Base-by-base conservation (phyloP, 2,888 invertebrate genomes). In the Limnephilus marmoratus region DNA sequence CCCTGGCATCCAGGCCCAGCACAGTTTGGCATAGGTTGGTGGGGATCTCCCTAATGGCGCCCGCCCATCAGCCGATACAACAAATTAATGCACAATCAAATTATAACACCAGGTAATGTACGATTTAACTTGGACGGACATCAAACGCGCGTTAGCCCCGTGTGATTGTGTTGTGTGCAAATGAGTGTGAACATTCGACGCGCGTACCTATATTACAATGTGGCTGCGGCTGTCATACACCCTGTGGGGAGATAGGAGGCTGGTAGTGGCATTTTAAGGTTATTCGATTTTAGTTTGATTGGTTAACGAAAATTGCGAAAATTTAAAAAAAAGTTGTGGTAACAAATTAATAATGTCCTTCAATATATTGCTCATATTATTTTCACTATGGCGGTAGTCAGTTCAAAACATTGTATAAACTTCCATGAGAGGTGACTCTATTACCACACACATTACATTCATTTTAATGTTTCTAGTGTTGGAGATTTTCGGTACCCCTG, bases 71-170 rank as follows among this genome's bases (percentile, higher is more conserved):
- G 80, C 34, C 83, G 89, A 91, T 85, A 90, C 91, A 85, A 91
- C 90, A 89, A 91, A 91, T 91, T 89, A 91, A 91, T 90, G 85
- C 85, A 85, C 85, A 90, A 91, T 91, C 85, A 91, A 91, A 91
- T 91, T 91, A 91, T 91, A 90, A 85, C 85, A 90, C 85, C 82
- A 53, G 91, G 91, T 90, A 91, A 85, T 91, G 91, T 91, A 89
- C 90, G 85, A 91, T 91, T 91, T 85, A 90, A 91, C 90, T 90
- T 34, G 29, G 85, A 91, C 89, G 90, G 81, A 90, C 91, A 85
- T 85, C 89, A 85, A 87, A 87, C 86, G 49, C 49, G 87, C 87
- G 81, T 81, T 85, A 34, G 45, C 82, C 83, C 24, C 41, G 68
- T 68, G 91, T 29, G 91, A 41, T 85, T 85, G 91, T 34, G 49